Evolutionary conservation across 1,140 invertebrate genomes (phyloP), one percentile per base, ranked within the genome.

Genomic region (Bombus ignitus): DNA sequence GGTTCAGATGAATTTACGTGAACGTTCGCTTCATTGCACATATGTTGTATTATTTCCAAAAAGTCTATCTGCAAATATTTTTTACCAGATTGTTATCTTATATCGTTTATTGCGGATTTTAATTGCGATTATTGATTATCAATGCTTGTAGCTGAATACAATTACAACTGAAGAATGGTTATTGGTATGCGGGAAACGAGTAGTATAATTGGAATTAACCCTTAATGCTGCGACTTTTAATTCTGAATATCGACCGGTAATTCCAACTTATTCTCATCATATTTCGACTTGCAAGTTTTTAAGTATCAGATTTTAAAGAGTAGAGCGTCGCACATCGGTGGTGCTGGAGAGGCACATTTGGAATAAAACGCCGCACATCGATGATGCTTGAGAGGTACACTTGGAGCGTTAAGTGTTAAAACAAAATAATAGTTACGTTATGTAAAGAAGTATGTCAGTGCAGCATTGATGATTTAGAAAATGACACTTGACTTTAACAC

Each of bases 61-160:
- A 79, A 87, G 15, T 87, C 77, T 18, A 87, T 84, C 85, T 87
- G 74, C 12, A 79, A 78, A 72, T n/a, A 59, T 68, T 66, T 6
- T 12, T 15, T 9, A 28, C n/a, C 8, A 74, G 25, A 72, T 3
- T 47, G 8, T 28, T 35, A 47, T 9, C n/a, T 12, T 3, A 15
- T 74, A 73, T 42, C 9, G 6, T 25, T 53, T 13, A 70, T 39
- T 13, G 35, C 1, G 4, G 3, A 25, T 28, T 70, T 18, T 25
- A 68, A 68, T 68, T 32, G n/a, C n/a, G 15, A 47, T 6, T 18
- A 66, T 18, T 32, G 32, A 22, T 35, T 0, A 32, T 66, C 2
- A 8, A 66, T 18, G 15, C 15, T 5, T 22, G 2, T 2, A 6
- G 62, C 0, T 32, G 62, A n/a, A 5, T 68, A n/a, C 65, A 68